Evolutionary conservation across 2,113 vertebrate genomes (phyloP), one percentile per base, ranked within the genome.

Genomic region (Myotis lucifugus): DNA sequence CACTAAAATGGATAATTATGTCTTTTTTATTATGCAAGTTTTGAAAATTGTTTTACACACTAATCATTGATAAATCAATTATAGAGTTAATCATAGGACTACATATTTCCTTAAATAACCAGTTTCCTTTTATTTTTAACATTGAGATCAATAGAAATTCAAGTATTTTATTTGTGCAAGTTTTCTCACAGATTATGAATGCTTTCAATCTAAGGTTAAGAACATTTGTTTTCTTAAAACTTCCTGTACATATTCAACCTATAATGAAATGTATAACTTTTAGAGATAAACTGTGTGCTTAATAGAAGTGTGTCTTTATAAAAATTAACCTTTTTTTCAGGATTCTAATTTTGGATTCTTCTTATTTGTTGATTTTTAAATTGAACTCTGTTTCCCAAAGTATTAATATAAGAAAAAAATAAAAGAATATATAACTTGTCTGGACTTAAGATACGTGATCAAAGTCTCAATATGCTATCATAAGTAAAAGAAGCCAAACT

Each of bases 1-100:
- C 61, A 70, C 1, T 48, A 84, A 86, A 93, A 81, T 64, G 52
- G 59, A 95, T 94, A 97, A 88, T 66, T 72, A 94, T 61, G 54
- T 3, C 0, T 14, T 23, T 92, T 96, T 88, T 88, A 82, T 25
- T 85, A 95, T 81, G 46, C 1, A 84, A 93, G 79, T 82, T 94
- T 85, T 25, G 15, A 76, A 86, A 52, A 29, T 37, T 56, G 5
- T 67, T 82, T 85, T 48, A 61, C 37, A 74, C 7, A 29, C 34
- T 46, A 74, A 83, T 73, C 81, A 23, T 50, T 27, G 15, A 32
- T 64, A 84, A 10, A 17, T 61, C 8, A 95, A 70, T 89, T 66
- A 59, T 59, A 88, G 32, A 34, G 82, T 85, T 85, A 1, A 54
- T 76, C 25, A 74, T 67, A 93, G n/a, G 1, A 52, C 37, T 76